Conservation (phyloP, 2,888 invertebrate species). For the Eupeodes luniger region DNA sequence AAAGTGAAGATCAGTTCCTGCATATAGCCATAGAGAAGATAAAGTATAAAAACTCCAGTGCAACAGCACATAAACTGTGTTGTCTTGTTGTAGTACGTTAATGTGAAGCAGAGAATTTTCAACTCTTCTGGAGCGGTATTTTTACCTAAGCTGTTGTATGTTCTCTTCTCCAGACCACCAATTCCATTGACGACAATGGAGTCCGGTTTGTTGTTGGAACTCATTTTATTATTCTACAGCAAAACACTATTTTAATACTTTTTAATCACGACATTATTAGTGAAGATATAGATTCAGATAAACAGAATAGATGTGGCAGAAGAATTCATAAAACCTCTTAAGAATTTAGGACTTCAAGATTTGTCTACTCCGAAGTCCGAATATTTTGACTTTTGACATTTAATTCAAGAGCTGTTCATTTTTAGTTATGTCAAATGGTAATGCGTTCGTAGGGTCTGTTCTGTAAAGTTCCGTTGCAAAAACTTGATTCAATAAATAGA, state of each 20-base stretch:
- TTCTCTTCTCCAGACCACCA: constrained; percentile 5
- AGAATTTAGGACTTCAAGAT: neutral
- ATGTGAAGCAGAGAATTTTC: constrained; percentile 90
- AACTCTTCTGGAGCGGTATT: constrained; percentile 82
- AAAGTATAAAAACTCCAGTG: constrained; percentile 93
- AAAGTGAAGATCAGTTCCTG: constrained; percentile 96
- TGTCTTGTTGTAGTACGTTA: constrained; percentile 87
- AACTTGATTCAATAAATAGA: no score
- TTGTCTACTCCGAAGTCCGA: neutral
- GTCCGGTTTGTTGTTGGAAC: constrained; percentile 49
- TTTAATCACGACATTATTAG: constrained; percentile 1
- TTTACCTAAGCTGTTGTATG: constrained; percentile 40
- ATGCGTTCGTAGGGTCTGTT: no score
- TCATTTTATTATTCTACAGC: constrained; percentile 33
- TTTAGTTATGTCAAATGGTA: no score
- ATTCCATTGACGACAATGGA: constrained; percentile 41
- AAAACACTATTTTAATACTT: neutral
- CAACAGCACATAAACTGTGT: constrained; percentile 91
- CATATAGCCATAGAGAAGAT: constrained; percentile 95
- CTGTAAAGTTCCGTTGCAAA: no score
- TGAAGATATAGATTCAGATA: neutral
- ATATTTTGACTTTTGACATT: no score
- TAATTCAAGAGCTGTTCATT: no score
- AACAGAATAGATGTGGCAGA: neutral
- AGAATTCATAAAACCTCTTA: neutral